Base-by-base conservation (phyloP, 2,113 vertebrate species). In the Microcebus murinus region DNA sequence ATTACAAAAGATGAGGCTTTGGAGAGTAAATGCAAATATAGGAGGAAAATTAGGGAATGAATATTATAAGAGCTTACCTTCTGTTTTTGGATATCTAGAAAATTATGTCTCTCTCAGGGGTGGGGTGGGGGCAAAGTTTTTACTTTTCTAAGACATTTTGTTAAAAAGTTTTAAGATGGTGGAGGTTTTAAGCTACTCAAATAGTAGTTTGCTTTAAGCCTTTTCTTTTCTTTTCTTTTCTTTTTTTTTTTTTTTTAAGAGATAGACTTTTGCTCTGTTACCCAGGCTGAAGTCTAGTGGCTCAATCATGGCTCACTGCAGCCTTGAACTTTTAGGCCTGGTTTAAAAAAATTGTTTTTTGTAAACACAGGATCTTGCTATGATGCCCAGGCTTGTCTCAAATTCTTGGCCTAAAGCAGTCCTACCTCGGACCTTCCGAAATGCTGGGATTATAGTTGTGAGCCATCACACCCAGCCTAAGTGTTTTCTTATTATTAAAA, bases 141-240 rank as follows among this genome's bases (percentile, higher is more conserved):
- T 95, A 82, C 67, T 96, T 94, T 68, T 55, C 21, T 10, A 93
- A 57, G 27, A 95, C 34, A 86, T 87, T 91, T 90, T 96, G 6
- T 83, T 88, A 92, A 11, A 76, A 81, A 81, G 39, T 93, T 95
- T 91, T 83, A 80, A 93, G 70, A 23, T 96, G 45, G 34, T 92
- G 4, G 18, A 71, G 21, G 39, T 96, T 97, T 96, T 88, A 68
- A 97, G 68, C 59, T 94, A 48, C 15, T 77, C 36, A 76, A 68
- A 29, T 87, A 87, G 61, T 83, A 77, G 42, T 74, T 82, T 91
- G 36, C 82, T 87, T 91, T 82, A 87, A 34, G 4, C 17, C 39
- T 67, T 85, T 82, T 68, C 2, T 92, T 93, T 14, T 67, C 59
- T 27, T 61, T 61, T 27, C 36, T 39, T 4, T 39, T 39, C 39